These are phyloP conservation scores for Silvanus unidentatus DNA, from an alignment of 2,888 invertebrate genomes.

Conservation along the genomic window DNA sequence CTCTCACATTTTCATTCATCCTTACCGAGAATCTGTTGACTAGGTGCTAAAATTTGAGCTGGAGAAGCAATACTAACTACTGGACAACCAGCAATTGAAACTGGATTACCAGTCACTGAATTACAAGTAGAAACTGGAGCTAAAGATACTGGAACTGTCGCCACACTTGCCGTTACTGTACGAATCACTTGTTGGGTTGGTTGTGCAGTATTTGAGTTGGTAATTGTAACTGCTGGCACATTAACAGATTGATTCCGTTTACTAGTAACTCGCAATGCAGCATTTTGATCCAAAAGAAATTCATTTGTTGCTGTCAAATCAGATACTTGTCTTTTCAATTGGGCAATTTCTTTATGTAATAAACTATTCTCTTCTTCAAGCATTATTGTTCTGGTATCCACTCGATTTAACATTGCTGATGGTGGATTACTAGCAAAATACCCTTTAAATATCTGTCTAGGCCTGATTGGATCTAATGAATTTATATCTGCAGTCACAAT, in stretches of 20 bases:
- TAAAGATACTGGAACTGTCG: slow-evolving; percentile 57
- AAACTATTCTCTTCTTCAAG: slow-evolving; percentile 64
- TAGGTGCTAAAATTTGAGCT: slow-evolving; percentile 47
- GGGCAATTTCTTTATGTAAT: slow-evolving; percentile 61
- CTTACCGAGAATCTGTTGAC: slow-evolving; percentile 45
- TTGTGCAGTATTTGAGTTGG: slow-evolving; percentile 46
- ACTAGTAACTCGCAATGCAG: slow-evolving; percentile 59
- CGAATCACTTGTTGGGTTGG: slow-evolving; percentile 47
- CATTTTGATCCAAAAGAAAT: slow-evolving; percentile 72
- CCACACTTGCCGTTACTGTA: slow-evolving; percentile 55
- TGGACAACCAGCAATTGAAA: slow-evolving; percentile 53
- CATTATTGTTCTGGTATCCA: slow-evolving; percentile 46
- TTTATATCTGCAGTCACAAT: slow-evolving; percentile 23
- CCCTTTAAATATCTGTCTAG: slow-evolving; percentile 34
- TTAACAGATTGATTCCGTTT: slow-evolving; percentile 53
- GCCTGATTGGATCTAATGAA: slow-evolving; percentile 19
- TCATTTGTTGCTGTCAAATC: slow-evolving; percentile 73
- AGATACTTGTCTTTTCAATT: slow-evolving; percentile 60
- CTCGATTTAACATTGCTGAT: slow-evolving; percentile 37
- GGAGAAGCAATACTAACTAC: slow-evolving; percentile 57
- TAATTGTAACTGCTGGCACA: slow-evolving; percentile 56
- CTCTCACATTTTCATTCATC: too few species aligned
- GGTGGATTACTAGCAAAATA: slow-evolving; percentile 43
- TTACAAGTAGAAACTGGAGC: slow-evolving; percentile 53
- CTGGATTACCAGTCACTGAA: slow-evolving; percentile 48